phyloP scores from a whole-genome alignment of 2,113 vertebrate genomes.

The Sylvilagus bachmani region DNA sequence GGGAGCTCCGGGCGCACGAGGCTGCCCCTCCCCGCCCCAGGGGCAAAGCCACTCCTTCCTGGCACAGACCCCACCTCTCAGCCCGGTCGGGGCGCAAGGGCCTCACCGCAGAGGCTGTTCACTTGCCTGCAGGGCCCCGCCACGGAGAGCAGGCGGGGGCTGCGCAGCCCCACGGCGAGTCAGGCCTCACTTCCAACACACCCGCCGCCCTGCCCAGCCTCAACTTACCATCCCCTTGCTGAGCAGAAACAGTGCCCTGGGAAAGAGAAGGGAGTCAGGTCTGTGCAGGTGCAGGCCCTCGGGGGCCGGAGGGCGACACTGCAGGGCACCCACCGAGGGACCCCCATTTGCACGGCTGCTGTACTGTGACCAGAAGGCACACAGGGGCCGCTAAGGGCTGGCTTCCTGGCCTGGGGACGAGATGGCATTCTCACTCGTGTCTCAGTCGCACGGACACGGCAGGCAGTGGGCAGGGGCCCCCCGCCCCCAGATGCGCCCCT shows the following conservation, averaged over 20 bases:
- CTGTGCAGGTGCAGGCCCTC: background rate
- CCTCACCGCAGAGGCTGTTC: background rate
- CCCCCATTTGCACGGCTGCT: background rate
- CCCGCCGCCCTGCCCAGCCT: background rate
- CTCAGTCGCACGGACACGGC: background rate
- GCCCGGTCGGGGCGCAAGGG: background rate
- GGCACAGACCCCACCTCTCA: background rate
- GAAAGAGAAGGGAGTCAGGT: constrained; percentile 72
- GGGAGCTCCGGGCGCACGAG: background rate
- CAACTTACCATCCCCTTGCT: constrained; percentile 99
- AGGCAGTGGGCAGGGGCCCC: background rate
- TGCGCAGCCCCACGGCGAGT: background rate
- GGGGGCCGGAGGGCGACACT: background rate
- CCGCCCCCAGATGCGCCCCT: background rate
- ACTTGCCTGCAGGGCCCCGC: background rate
- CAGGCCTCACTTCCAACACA: background rate
- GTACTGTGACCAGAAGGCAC: background rate
- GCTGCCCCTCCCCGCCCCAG: background rate
- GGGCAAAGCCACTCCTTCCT: background rate
- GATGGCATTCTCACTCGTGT: background rate
- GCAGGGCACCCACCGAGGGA: too few relatives aligned
- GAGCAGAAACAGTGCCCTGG: constrained; percentile 96
- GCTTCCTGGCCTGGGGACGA: background rate
- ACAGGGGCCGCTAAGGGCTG: too few relatives aligned
- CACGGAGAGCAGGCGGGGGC: background rate